phyloP scores from a whole-genome alignment of 2,113 vertebrate genomes.

The Oryzias woworae region DNA sequence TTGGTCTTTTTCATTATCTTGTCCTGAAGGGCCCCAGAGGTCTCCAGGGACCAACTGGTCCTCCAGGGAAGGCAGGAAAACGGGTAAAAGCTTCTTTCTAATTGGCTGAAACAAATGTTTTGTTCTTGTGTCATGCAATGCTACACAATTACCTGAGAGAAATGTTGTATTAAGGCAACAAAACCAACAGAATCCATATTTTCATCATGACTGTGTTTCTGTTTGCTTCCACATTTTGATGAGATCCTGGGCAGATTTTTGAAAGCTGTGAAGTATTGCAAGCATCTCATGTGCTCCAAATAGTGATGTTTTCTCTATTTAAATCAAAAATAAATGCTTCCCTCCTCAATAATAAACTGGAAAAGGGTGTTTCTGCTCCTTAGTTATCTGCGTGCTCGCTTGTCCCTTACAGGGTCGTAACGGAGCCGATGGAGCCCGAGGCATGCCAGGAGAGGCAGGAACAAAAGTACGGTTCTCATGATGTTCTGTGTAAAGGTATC shows the following conservation, averaged over 20 bases:
- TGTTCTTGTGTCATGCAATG: too few relatives aligned
- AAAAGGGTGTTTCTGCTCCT: background rate
- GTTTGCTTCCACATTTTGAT: too few relatives aligned
- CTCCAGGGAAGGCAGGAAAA: conserved; percentile 89
- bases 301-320: conserved; percentile 9
- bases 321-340: conserved; percentile 30
- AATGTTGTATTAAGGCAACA: too few relatives aligned
- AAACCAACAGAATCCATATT: too few relatives aligned
- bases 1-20: background rate
- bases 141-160: too few relatives aligned
- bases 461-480: conserved; percentile 79
- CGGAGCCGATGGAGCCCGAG: conserved; percentile 92
- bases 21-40: conserved; percentile 89
- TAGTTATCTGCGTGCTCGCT: background rate
- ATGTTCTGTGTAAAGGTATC: background rate
- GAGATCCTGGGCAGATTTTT: background rate
- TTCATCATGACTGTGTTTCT: too few relatives aligned
- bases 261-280: conserved; percentile 36
- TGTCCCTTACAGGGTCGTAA: conserved; percentile 84
- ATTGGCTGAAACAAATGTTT: background rate
- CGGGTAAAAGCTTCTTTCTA: conserved; percentile 78
- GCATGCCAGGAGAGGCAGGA: conserved; percentile 93
- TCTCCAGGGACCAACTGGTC: conserved; percentile 86
- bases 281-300: conserved; percentile 46
- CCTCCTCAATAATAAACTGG: conserved; percentile 1